phyloP scores from a whole-genome alignment of 2,888 invertebrate genomes.

The Eupithecia subfuscata region DNA sequence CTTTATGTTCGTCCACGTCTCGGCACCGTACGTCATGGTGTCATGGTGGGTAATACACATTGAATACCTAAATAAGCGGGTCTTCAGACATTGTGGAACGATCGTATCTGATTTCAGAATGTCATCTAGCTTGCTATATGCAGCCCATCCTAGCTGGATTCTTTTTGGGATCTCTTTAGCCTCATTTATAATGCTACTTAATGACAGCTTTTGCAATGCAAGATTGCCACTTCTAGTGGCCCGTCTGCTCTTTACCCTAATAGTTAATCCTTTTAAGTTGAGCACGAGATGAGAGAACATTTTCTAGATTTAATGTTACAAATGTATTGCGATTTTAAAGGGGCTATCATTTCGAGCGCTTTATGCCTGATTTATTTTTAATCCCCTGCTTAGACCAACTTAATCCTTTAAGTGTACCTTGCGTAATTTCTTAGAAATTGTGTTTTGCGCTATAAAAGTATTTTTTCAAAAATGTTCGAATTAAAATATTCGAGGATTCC shows the following conservation, averaged over 20 bases:
- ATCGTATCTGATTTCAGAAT: too few species aligned
- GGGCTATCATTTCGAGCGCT: constrained; percentile 18
- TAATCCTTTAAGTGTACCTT: neutral
- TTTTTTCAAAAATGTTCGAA: neutral
- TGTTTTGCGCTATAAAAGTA: neutral
- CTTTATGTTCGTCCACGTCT: too few species aligned
- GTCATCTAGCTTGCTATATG: too few species aligned
- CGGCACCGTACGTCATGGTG: too few species aligned
- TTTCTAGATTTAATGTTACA: constrained; percentile 29
- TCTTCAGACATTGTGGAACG: too few species aligned
- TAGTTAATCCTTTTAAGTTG: constrained; percentile 52
- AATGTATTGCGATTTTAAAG: constrained; percentile 33
- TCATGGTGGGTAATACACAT: too few species aligned
- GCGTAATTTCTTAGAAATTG: neutral
- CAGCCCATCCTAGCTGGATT: too few species aligned
- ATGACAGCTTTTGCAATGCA: too few species aligned
- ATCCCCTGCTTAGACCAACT: constrained; percentile 6
- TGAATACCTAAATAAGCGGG: too few species aligned
- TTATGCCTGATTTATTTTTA: constrained; percentile 1
- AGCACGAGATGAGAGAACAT: constrained; percentile 41
- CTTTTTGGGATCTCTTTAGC: too few species aligned
- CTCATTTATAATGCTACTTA: too few species aligned
- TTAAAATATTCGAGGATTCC: neutral
- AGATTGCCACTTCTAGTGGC: neutral
- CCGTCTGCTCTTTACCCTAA: neutral